Base-by-base conservation (phyloP, 1,140 invertebrate species). In the Phortica variegata region DNA sequence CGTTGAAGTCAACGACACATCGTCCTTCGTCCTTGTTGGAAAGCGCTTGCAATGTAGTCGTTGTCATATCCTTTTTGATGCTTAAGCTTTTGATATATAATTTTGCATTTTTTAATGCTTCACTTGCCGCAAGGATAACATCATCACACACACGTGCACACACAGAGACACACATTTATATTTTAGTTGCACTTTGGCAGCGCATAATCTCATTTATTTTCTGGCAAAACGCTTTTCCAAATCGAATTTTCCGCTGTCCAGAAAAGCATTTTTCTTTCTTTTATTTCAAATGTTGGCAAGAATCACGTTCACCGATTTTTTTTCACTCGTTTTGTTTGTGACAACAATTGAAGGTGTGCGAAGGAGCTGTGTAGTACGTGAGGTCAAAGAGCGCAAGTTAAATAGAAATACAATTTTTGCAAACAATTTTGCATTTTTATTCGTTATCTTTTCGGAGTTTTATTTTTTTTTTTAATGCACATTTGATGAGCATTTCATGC, bases 171-270 rank as follows among this genome's bases (percentile, higher is more conserved):
- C n/a, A n/a, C n/a, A n/a, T n/a, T n/a, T n/a, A n/a, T n/a, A n/a
- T n/a, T n/a, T n/a, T n/a, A n/a, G n/a, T 54, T 63, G 56, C 65
- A 63, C 65, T 68, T 70, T 65, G 60, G 65, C 63, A 68, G 54
- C 60, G 50, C 66, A 71, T 71, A 72, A 71, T 71, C 68, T 56
- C 60, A 68, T 71, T 71, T 71, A 61, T 57, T 71, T 71, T 60
- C 60, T 52, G 54, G 68, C 59, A 72, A 71, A 71, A 71, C 60
- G 66, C 68, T 71, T 71, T 66, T 66, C 54, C 57, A 63, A 71
- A 71, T 71, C 66, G 72, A 71, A 71, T 71, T 71, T 71, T 59
- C 66, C 59, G 59, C 63, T n/a, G n/a, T n/a, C n/a, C n/a, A n/a
- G n/a, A n/a, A 66, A 68, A 66, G 68, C 63, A 66, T 66, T 66